Evolutionary conservation across 2,113 vertebrate genomes (phyloP), one percentile per base, ranked within the genome.

Genomic region (Anoura caudifer): DNA sequence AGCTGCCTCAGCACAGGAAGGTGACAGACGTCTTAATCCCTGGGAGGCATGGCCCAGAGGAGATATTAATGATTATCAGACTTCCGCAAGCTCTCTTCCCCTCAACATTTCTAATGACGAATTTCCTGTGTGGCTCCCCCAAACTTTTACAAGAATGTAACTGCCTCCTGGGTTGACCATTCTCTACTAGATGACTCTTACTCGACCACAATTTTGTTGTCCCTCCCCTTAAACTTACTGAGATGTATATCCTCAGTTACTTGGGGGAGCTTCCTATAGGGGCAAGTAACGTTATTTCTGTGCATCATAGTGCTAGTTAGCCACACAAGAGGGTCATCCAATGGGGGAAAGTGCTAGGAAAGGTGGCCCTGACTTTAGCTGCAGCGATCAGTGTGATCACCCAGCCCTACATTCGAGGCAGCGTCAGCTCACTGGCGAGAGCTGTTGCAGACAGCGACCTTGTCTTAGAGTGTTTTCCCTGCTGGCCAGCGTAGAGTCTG

Each of bases 71-170:
- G 4, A 16, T 70, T 19, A 22, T 38, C 76, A 63, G 17, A 81
- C 5, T 63, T 61, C n/a, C 38, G 26, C 11, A 90, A 89, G n/a
- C 3, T 79, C 50, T 31, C 92, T 90, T 8, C 5, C n/a, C 63
- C 31, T 70, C 50, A 70, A 12, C 2, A 8, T 63, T 85, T 50
- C 45, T 50, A 52, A 43, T 43, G 31, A 8, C 28, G 72, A 87
- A 65, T 82, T 13, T 0, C 15, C 4, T 33, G 1, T 5, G 5
- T 33, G 5, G 9, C 5, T 73, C 26, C 72, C 19, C 2, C 26
- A 61, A 28, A 38, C 14, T 52, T 67, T 41, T 54, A 2, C 4
- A 63, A 89, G 11, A 2, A 43, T 73, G 63, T 45, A 24, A 26
- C 15, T 77, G 16, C 38, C 3, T 5, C 17, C 4, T 86, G 16